These are phyloP conservation scores for Auanema freiburgensis DNA, from an alignment of 2,888 invertebrate species.

Conservation along the genomic window DNA sequence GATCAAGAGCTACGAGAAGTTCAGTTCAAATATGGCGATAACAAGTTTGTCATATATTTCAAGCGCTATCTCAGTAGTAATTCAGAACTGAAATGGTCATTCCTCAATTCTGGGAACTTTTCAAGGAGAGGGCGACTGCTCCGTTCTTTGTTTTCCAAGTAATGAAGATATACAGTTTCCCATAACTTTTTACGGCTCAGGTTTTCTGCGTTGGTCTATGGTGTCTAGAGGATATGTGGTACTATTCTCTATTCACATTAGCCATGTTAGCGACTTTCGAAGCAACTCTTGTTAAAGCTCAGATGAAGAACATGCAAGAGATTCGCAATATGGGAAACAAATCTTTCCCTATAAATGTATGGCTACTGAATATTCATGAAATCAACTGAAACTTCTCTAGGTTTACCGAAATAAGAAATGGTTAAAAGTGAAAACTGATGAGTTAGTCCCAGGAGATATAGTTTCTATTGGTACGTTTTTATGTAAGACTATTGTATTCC, in stretches of 20 bases:
- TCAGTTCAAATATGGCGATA: constrained; percentile 83
- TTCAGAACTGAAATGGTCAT: constrained; percentile 79
- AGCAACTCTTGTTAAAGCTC: constrained; percentile 96
- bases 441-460: constrained; percentile 91
- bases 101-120: constrained; percentile 93
- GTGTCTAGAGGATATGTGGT: constrained; percentile 85
- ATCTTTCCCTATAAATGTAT: constrained; percentile 81
- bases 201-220: constrained; percentile 97
- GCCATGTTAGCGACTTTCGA: constrained; percentile 74
- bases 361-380: not conserved
- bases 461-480: constrained; percentile 75
- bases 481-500: too few species aligned
- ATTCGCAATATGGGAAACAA: constrained; percentile 99
- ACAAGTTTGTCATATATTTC: constrained; percentile 73
- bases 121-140: constrained; percentile 94
- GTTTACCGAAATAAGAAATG: constrained; percentile 58
- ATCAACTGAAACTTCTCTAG: constrained; percentile 26
- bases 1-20: constrained; percentile 79
- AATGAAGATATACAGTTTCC: not conserved
- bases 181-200: too few species aligned
- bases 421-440: constrained; percentile 71
- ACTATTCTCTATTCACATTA: constrained; percentile 63
- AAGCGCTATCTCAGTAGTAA: not conserved
- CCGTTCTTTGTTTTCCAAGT: constrained; percentile 98
- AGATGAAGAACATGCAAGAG: constrained; percentile 94